A percentile compares a stretch with the other conserved stretches of the same genome.
Conservation (phyloP, 2,113 vertebrate genomes). For the Saimiri boliviensis region DNA sequence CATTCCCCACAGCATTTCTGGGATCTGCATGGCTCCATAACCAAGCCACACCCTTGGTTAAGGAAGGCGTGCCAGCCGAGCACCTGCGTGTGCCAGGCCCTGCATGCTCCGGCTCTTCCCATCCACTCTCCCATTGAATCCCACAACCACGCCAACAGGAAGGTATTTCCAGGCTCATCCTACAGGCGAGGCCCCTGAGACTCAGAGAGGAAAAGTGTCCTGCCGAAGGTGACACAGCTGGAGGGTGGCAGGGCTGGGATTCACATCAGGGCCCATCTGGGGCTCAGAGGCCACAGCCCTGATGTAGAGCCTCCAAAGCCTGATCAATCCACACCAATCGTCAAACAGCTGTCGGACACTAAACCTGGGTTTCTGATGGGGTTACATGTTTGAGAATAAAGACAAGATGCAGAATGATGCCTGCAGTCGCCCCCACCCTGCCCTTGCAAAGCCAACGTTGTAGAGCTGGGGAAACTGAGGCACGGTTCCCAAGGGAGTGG, state of each 20-base stretch:
- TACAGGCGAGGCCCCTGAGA: not conserved
- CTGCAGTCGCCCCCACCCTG: accelerated
- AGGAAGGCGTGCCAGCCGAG: accelerated
- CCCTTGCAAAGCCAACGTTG: accelerated
- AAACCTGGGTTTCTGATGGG: accelerated
- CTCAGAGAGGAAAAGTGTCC: not conserved
- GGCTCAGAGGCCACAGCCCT: no score
- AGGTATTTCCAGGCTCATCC: not conserved
- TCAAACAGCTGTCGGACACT: accelerated
- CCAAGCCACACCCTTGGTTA: accelerated
- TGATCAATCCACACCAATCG: accelerated
- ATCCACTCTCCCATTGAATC: not conserved
- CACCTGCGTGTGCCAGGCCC: not conserved
- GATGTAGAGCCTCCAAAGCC: not conserved
- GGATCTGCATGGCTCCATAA: accelerated
- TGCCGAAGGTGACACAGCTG: not conserved
- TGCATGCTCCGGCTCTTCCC: not conserved
- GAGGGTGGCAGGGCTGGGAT: not conserved
- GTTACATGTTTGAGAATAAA: accelerated
- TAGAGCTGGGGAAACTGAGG: slow-evolving; percentile 21
- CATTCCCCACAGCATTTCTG: not conserved
- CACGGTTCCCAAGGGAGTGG: not conserved
- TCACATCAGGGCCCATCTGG: not conserved
- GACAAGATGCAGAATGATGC: no score
- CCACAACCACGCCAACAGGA: not conserved